phyloP scores from a whole-genome alignment of 2,888 invertebrate genomes.

The Agrotis exclamationis region DNA sequence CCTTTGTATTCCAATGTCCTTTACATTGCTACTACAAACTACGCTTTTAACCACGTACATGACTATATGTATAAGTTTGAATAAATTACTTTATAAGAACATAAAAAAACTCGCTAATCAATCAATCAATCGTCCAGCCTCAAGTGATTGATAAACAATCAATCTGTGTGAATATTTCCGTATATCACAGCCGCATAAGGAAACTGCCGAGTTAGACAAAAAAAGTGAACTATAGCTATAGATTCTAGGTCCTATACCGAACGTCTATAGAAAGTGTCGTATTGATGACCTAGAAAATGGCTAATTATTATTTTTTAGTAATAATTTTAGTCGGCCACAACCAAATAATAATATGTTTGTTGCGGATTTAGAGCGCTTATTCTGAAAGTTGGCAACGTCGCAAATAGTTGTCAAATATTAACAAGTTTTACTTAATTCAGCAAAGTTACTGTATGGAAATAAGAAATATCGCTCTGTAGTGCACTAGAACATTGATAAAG shows the following conservation, averaged over 20 bases:
- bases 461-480: too few species aligned
- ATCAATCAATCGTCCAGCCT: conserved; percentile 15
- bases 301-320: not conserved
- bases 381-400: too few species aligned
- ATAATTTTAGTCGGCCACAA: not conserved
- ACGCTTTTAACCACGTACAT: too few species aligned
- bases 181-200: conserved; percentile 10
- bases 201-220: not conserved
- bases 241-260: conserved; percentile 7
- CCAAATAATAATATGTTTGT: not conserved
- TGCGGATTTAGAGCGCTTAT: too few species aligned
- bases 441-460: too few species aligned
- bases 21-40: too few species aligned
- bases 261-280: not conserved
- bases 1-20: too few species aligned
- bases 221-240: not conserved
- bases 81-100: not conserved
- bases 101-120: not conserved
- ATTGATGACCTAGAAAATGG: not conserved
- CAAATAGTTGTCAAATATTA: too few species aligned
- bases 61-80: not conserved
- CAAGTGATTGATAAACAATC: not conserved
- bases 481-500: too few species aligned
- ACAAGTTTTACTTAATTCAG: too few species aligned
- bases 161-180: not conserved